Percentiles rank a stretch among this genome's conserved stretches.
Conservation (phyloP, 2,888 invertebrate genomes). For the Ennomos erosarius region DNA sequence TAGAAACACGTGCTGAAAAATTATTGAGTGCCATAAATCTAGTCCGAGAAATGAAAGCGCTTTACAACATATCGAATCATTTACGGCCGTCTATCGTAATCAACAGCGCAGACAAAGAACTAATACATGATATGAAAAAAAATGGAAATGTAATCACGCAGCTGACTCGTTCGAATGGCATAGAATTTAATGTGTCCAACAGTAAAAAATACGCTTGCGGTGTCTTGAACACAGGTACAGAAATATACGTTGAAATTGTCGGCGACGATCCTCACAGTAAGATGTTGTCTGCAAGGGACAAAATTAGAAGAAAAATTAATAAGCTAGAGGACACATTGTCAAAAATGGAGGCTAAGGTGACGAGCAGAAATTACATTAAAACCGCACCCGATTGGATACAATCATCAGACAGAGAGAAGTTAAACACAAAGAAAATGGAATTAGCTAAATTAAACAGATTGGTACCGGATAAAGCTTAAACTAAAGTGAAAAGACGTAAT, state of each 20-base stretch:
- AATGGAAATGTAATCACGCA: slow-evolving; percentile 61
- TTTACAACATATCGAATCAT: slow-evolving; percentile 83
- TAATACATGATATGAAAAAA: slow-evolving; percentile 58
- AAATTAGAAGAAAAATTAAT: slow-evolving; percentile 60
- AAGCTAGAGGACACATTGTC: slow-evolving; percentile 60
- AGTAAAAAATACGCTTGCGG: slow-evolving; percentile 57
- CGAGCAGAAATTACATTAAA: slow-evolving; percentile 52
- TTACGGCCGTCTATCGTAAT: slow-evolving; percentile 64
- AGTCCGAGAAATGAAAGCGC: slow-evolving; percentile 84
- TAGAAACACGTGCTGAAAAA: slow-evolving; percentile 77
- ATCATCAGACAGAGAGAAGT: slow-evolving; percentile 58
- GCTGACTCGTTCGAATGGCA: slow-evolving; percentile 55
- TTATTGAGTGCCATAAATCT: slow-evolving; percentile 74
- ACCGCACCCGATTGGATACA: slow-evolving; percentile 55
- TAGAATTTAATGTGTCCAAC: slow-evolving; percentile 48
- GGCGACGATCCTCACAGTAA: slow-evolving; percentile 56
- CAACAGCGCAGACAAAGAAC: slow-evolving; percentile 51
- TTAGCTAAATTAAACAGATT: slow-evolving; percentile 66
- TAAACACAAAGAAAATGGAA: slow-evolving; percentile 61
- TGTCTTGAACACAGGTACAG: slow-evolving; percentile 59
- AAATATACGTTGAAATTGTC: slow-evolving; percentile 62
- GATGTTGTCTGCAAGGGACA: slow-evolving; percentile 57
- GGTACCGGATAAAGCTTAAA: slow-evolving; percentile 43
- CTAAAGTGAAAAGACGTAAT: slow-evolving; percentile 28
- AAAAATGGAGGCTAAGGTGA: slow-evolving; percentile 62